phyloP scores from a whole-genome alignment of 2,888 invertebrate species.

The Heliconius charithonia region DNA sequence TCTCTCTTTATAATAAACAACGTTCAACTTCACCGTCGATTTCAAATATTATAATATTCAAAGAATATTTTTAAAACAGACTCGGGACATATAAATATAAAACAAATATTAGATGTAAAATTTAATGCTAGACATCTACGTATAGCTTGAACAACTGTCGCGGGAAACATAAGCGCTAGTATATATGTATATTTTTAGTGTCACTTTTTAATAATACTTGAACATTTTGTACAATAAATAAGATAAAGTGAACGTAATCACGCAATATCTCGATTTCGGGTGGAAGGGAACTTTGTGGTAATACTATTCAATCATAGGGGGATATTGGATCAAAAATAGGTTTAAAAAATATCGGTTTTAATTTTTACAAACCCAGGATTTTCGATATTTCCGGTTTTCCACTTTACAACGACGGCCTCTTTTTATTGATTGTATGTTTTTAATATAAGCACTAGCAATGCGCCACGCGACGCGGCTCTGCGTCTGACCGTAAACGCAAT shows the following conservation, averaged over 20 bases:
- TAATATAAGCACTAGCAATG: too few relatives aligned
- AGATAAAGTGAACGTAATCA: neutral
- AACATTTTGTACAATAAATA: neutral
- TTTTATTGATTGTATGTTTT: too few relatives aligned
- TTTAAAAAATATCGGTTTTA: too few relatives aligned
- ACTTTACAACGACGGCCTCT: neutral
- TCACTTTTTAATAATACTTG: neutral
- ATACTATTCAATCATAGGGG: too few relatives aligned
- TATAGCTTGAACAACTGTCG: slow-evolving; percentile 9
- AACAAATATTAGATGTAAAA: slow-evolving; percentile 1
- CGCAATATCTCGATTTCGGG: neutral
- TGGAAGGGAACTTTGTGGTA: too few relatives aligned
- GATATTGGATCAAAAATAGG: too few relatives aligned
- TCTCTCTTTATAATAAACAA: too few relatives aligned
- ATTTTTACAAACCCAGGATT: too few relatives aligned
- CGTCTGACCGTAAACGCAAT: too few relatives aligned
- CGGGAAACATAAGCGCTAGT: slow-evolving; percentile 18
- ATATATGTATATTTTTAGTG: neutral
- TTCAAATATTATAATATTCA: neutral
- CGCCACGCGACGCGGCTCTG: too few relatives aligned
- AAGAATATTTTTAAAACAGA: neutral
- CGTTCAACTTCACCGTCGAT: too few relatives aligned
- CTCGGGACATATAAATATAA: neutral
- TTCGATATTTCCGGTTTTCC: too few relatives aligned
- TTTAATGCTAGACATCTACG: neutral